Evolutionary conservation across 1,140 invertebrate species (phyloP), one percentile per base, ranked within the genome.

Genomic region (Formica selysi): DNA sequence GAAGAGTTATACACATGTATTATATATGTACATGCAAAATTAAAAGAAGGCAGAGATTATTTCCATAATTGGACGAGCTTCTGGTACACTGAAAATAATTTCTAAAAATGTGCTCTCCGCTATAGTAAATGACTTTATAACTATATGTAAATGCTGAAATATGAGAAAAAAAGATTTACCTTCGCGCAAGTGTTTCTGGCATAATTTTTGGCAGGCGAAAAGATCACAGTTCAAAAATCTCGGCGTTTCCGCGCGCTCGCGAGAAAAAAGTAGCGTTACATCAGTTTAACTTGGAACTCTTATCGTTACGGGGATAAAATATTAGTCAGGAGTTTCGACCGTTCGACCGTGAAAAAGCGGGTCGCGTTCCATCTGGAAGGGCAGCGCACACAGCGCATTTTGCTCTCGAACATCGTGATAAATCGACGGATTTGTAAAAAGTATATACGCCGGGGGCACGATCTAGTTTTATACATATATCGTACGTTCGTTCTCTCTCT

Each of bases 401-500:
- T 22, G 44, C 48, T 44, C 16, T 38, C 54, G 32, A 51, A n/a
- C 74, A 62, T 36, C 41, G 74, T 68, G 76, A 86, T 86, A 86
- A 79, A 62, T 86, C 38, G 76, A 78, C 2, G 74, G 76, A 78
- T 79, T 70, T 68, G 41, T 64, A 38, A 68, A 65, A 61, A 74
- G 64, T 74, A 57, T 54, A 59, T 38, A 22, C 44, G 48, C 32
- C 64, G 13, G 26, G 41, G 32, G 22, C 22, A 29, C 41, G 5
- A 65, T 51, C 48, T 51, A 51, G 48, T 19, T 51, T 51, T 44
- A 44, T 44, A 44, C 8, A 44, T 44, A 44, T 44, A 44, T 44
- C 41, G 41, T 10, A 44, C 2, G 7, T 44, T 44, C 41, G 10
- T 1, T 41, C 38, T 41, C 38, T n/a, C n/a, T n/a, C n/a, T n/a